phyloP scores from a whole-genome alignment of 2,113 vertebrate species.

The Gymnobelideus leadbeateri region DNA sequence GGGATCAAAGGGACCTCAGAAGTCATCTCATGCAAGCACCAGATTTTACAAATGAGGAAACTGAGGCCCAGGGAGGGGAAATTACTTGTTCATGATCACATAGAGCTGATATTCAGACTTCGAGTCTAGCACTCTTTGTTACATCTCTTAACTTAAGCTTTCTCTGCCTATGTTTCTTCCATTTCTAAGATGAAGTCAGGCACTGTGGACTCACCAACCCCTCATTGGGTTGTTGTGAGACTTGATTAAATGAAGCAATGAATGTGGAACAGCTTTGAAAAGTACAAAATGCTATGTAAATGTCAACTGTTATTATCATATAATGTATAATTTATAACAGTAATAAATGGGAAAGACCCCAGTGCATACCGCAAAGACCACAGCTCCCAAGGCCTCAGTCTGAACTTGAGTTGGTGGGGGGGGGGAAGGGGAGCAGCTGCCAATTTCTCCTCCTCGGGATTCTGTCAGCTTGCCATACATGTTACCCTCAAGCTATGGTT shows the following conservation, averaged over 20 bases:
- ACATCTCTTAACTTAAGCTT: neutral
- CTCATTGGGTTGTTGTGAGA: neutral
- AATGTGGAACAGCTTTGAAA: constrained; percentile 2
- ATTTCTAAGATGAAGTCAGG: neutral
- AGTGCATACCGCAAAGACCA: neutral
- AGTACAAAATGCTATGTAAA: constrained; percentile 3
- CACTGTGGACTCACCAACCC: neutral
- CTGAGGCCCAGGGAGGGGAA: neutral
- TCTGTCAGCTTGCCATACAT: neutral
- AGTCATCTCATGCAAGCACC: neutral
- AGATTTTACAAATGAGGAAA: neutral
- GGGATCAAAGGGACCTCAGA: neutral
- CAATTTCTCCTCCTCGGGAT: neutral
- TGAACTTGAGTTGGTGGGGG: neutral
- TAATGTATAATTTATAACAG: constrained; percentile 11
- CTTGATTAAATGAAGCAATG: neutral
- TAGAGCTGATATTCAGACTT: neutral
- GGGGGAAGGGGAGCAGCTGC: neutral
- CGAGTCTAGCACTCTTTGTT: neutral
- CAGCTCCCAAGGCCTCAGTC: neutral
- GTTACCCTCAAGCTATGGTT: neutral
- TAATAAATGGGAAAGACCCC: neutral
- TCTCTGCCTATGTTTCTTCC: neutral
- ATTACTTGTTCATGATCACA: neutral
- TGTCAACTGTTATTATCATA: constrained; percentile 5